phyloP scores from a whole-genome alignment of 2,113 vertebrate species.

The Sterrhoptilus dennistouni region DNA sequence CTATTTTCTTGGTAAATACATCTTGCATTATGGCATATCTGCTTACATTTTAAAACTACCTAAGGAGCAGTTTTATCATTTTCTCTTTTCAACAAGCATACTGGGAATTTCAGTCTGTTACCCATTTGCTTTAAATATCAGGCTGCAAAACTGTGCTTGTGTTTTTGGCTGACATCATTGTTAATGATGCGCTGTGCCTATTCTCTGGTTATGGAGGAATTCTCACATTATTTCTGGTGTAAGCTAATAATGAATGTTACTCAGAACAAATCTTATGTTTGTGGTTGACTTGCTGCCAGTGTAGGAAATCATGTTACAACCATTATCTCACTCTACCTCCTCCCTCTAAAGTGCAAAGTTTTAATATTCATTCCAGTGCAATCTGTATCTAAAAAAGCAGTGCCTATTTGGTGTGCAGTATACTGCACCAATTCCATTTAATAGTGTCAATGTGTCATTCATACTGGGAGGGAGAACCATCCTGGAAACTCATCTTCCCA shows the following conservation, averaged over 20 bases:
- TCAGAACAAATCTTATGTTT: not conserved
- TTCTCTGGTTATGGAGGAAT: slow-evolving; percentile 35
- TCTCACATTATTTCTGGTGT: slow-evolving; percentile 46
- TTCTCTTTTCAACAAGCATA: not conserved
- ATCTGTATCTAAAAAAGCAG: not conserved
- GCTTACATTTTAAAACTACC: slow-evolving; percentile 21
- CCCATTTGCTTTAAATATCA: slow-evolving; percentile 46
- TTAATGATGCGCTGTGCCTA: slow-evolving; percentile 22
- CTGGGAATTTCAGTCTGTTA: slow-evolving; percentile 36
- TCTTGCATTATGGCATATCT: not conserved
- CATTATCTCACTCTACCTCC: slow-evolving; percentile 9
- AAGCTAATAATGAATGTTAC: slow-evolving; percentile 28
- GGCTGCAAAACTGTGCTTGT: not conserved
- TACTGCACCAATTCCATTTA: not conserved
- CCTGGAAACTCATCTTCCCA: not conserved
- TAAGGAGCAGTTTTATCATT: slow-evolving; percentile 43
- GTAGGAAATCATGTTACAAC: not conserved
- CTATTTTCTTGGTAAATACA: not conserved
- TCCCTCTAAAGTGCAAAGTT: not conserved
- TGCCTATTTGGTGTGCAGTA: not conserved
- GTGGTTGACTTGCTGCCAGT: slow-evolving; percentile 17
- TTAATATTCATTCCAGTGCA: not conserved
- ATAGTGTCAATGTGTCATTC: not conserved
- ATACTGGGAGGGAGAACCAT: not conserved
- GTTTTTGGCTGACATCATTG: slow-evolving; percentile 23